A percentile compares a stretch with the other conserved stretches of the same genome.
These are phyloP conservation scores for Sterrhoptilus dennistouni DNA, from an alignment of 2,113 vertebrate genomes.

Conservation along the genomic window DNA sequence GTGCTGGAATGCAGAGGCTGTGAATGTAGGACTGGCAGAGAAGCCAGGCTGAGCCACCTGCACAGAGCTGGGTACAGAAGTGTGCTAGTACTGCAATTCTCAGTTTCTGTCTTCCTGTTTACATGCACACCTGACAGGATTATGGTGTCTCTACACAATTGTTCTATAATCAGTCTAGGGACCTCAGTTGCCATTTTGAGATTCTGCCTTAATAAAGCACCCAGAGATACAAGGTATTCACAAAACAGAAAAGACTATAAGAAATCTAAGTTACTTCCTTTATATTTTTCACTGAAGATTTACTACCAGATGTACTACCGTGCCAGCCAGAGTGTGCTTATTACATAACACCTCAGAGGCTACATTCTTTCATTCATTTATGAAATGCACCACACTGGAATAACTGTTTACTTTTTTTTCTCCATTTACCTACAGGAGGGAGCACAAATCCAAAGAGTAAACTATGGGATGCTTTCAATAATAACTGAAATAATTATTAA, in stretches of 20 bases:
- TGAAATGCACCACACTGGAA: not conserved
- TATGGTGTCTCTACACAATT: not conserved
- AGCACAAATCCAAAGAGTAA: not conserved
- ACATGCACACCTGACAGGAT: not conserved
- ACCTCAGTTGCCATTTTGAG: not conserved
- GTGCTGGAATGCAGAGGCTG: not conserved
- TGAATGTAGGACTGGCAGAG: not conserved
- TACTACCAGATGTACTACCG: fast-evolving
- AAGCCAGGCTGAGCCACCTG: not conserved
- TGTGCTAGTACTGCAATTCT: not conserved
- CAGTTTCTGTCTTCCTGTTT: fast-evolving
- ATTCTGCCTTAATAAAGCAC: not conserved
- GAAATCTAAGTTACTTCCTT: not conserved
- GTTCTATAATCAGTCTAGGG: not conserved
- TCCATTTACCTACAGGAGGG: not conserved
- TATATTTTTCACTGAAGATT: not conserved
- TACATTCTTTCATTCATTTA: not conserved
- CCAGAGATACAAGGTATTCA: not conserved
- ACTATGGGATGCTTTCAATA: not conserved
- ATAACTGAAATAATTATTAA: not conserved
- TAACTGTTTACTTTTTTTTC: not conserved
- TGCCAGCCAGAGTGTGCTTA: not conserved
- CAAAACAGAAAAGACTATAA: not conserved
- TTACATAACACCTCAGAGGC: not conserved
- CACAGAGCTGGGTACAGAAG: not conserved